Evolutionary conservation across 1,140 invertebrate species (phyloP), one percentile per base, ranked within the genome.

Genomic region (Xylocopa sonorina): DNA sequence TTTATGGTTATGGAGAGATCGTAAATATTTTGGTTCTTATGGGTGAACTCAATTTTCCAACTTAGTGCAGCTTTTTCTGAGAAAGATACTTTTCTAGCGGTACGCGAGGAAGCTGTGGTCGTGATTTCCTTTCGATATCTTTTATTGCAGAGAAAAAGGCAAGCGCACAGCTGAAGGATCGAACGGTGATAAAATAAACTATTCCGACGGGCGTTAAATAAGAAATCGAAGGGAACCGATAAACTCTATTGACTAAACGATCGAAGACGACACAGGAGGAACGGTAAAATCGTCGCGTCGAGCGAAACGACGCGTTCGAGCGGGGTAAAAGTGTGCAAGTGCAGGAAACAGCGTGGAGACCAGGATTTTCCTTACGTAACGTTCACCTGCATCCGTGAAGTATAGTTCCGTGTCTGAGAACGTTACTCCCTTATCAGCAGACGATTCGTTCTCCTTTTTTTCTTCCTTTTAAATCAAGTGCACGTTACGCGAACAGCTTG

Each of bases 331-430:
- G 64, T 58, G 63, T 38, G 74, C 67, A 76, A 76, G 67, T 76
- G 38, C 32, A 27, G 7, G 43, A 66, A n/a, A 10, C 12, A 21
- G 16, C 6, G 5, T 7, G n/a, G 63, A 76, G 62, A 67, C 57
- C n/a, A 38, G 38, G 5, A 76, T 68, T 57, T 68, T 76, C 48
- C 51, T 76, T 76, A 68, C 29, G 57, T 76, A 76, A 76, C 41
- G n/a, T 32, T n/a, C 62, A 43, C 21, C 32, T 73, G 27, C 16
- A 41, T 55, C 50, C 18, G 38, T 10, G 24, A 38, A n/a, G 38
- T 32, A 55, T 64, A 46, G 21, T 53, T 43, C 27, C 34, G 38
- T 38, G n/a, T 41, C 41, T 75, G 48, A 7, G 21, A 66, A 53
- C 21, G 34, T 75, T 38, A 38, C 43, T 12, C 43, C 12, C 14